Conservation (phyloP, 2,797 vertebrate species). For the Pangasius macronema region DNA sequence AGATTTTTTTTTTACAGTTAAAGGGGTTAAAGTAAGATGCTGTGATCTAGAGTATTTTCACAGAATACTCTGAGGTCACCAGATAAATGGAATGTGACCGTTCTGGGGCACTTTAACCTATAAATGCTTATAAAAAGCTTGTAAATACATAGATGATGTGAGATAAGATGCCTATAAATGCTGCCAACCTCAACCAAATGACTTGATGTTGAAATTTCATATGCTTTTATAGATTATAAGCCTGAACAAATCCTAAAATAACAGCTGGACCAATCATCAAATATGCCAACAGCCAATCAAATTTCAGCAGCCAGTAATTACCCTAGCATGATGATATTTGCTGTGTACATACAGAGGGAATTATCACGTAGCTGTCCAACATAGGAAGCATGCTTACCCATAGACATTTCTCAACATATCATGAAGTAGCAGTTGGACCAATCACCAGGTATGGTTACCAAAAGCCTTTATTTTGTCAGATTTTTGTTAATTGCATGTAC, state of each 20-base stretch:
- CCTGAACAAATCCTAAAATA: not conserved
- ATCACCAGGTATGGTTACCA: not conserved
- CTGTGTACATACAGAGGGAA: not conserved
- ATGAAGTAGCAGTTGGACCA: not conserved
- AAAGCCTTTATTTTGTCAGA: not conserved
- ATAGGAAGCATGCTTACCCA: not conserved
- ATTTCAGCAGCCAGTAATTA: constrained; percentile 2
- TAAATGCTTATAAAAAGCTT: not conserved
- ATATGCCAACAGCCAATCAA: not conserved
- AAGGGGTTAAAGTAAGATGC: not conserved
- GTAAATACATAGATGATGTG: not conserved
- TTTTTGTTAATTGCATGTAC: not conserved
- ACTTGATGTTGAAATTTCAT: not conserved
- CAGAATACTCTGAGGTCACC: not conserved
- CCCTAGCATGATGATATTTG: not conserved
- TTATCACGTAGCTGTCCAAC: not conserved
- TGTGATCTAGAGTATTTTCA: not conserved
- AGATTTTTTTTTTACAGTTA: not conserved
- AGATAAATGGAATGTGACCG: not conserved
- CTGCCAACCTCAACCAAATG: not conserved
- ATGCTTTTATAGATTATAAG: not conserved
- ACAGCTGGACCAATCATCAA: not conserved
- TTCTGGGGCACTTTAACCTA: not conserved
- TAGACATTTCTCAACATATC: not conserved
- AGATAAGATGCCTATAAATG: not conserved